Conservation (phyloP, 2,797 vertebrate species). For the Orestias chungarensis region DNA sequence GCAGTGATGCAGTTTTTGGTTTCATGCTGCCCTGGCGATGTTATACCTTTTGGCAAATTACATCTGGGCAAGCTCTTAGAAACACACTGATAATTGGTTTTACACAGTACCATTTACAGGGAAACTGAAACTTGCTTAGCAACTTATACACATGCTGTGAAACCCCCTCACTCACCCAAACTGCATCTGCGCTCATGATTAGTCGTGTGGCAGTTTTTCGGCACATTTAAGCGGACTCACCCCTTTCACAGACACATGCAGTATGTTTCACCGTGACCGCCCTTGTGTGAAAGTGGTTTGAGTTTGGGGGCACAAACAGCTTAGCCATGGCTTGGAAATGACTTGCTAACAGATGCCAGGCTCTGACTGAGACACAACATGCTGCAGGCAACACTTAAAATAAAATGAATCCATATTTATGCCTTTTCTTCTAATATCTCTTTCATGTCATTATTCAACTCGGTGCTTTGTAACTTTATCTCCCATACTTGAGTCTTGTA, state of each 20-base stretch:
- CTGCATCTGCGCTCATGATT: constrained; percentile 15
- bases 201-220: constrained; percentile 15
- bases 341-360: constrained; percentile 75
- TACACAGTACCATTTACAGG: constrained; percentile 4
- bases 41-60: constrained; percentile 15
- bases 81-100: constrained; percentile 9
- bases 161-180: background rate
- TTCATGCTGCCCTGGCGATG: constrained; percentile 31
- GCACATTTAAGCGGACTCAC: constrained; percentile 18
- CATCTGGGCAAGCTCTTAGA: constrained; percentile 13
- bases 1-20: constrained; percentile 9
- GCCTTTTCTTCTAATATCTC: constrained; percentile 37
- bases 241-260: constrained; percentile 24
- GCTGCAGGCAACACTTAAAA: constrained; percentile 72
- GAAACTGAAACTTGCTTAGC: background rate
- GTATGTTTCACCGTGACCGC: constrained; percentile 14
- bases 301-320: constrained; percentile 69
- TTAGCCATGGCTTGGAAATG: constrained; percentile 68
- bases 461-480: constrained; percentile 61
- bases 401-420: constrained; percentile 52
- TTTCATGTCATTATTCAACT: constrained; percentile 56
- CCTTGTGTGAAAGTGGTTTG: constrained; percentile 69
- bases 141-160: constrained; percentile 9
- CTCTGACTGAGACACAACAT: constrained; percentile 69
- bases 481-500: constrained; percentile 13